phyloP scores from a whole-genome alignment of 2,797 vertebrate species.

The Lates japonicus region DNA sequence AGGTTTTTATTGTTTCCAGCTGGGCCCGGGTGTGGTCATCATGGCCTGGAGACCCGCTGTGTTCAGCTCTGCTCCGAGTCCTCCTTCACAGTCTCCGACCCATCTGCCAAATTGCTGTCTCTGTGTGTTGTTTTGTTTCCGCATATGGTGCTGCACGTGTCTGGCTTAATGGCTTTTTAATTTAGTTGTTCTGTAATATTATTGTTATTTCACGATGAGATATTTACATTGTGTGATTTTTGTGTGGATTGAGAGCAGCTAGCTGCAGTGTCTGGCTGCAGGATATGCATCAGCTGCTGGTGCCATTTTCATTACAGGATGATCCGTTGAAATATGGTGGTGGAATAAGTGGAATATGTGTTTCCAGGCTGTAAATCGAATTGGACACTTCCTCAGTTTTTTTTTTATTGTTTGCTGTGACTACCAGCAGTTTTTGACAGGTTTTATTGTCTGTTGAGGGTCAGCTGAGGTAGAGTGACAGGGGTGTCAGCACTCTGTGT shows the following conservation, averaged over 20 bases:
- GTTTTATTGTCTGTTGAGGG: slow-evolving; percentile 39
- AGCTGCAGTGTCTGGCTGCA: background rate
- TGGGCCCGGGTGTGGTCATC: slow-evolving; percentile 84
- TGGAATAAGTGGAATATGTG: slow-evolving; percentile 42
- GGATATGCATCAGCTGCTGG: slow-evolving; percentile 21
- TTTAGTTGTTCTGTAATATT: slow-evolving; percentile 20
- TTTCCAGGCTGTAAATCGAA: slow-evolving; percentile 34
- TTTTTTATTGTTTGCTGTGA: slow-evolving; percentile 46
- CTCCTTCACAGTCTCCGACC: slow-evolving; percentile 61
- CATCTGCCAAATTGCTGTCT: slow-evolving; percentile 72
- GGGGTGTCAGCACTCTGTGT: slow-evolving; percentile 39
- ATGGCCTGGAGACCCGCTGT: slow-evolving; percentile 74
- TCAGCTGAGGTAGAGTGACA: slow-evolving; percentile 54
- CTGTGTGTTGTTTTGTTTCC: slow-evolving; percentile 57
- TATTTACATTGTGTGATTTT: slow-evolving; percentile 18
- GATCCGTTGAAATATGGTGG: slow-evolving; percentile 28
- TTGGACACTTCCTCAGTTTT: slow-evolving; percentile 4
- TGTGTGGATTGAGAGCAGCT: slow-evolving; percentile 6
- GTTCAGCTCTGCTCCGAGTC: slow-evolving; percentile 66
- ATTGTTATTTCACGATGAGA: slow-evolving; percentile 5
- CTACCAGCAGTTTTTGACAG: slow-evolving; percentile 24
- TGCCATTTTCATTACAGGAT: slow-evolving; percentile 14
- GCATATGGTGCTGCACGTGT: slow-evolving; percentile 45
- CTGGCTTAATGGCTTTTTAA: slow-evolving; percentile 32
- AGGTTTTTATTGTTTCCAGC: slow-evolving; percentile 84